Evolutionary conservation across 2,888 invertebrate species (phyloP), one percentile per base, ranked within the genome.

Genomic region (Limnephilus marmoratus): DNA sequence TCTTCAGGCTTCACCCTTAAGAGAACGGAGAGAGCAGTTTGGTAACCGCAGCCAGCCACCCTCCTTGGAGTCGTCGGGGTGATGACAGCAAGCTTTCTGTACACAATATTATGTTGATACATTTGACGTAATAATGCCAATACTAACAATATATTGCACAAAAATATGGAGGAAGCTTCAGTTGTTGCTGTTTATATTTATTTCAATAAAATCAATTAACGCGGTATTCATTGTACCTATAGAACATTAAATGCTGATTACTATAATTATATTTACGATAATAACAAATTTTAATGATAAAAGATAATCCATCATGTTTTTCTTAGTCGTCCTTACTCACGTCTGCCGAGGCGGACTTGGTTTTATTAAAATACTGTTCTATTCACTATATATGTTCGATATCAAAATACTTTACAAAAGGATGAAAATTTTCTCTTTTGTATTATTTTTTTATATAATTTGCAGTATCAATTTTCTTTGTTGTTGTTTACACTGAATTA

Each of bases 1-100:
- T 98, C 97, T 0, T 95, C 94, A 0, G 96, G 95, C 82, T 96
- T 94, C 0, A 96, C 96, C 94, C 97, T 96, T 0, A 97, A 94
- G 3, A 97, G 94, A 0, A 97, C 95, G 0, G 97, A 97, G 0
- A 98, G 95, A 0, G 97, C 98, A 0, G 97, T 97, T 94, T 97
- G 96, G 94, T 97, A 97, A 0, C 98, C 98, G 94, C 97, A 97
- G 0, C 97, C 97, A 0, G 97, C 97, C 0, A 97, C 96, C 2
- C 97, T 96, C 91, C 96, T 96, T 0, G 97, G 97, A 3, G 94
- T 94, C 37, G 95, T 94, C 81, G 95, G 95, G 24, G 95, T 94
- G 91, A 95, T 91, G 81, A 91, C 12, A n/a, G 89, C 88, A 5
- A 86, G 37, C 24, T 81, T 87, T 18, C 92, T 92, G 37, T 29